Evolutionary conservation across 2,888 invertebrate genomes (phyloP), one percentile per base, ranked within the genome.

Genomic region (Pherbina coryleti): DNA sequence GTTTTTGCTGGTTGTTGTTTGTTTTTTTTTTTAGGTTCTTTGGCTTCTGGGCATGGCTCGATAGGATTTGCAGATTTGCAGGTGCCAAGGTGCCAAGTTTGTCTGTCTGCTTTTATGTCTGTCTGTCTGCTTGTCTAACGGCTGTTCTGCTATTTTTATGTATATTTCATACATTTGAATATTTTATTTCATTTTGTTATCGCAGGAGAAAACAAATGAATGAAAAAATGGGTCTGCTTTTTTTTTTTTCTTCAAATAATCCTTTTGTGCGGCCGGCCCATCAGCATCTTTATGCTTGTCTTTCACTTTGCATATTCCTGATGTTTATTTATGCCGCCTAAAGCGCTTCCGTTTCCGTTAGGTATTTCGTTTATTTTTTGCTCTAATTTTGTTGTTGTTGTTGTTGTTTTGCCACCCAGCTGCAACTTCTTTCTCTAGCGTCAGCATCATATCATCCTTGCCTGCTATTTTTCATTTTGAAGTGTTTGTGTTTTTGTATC

Each of bases 271-370:
- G 55, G 22, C 22, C 57, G 34, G 25, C 72, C n/a, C 55, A 57
- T 71, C 57, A 25, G 49, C 51, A 25, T 69, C 51, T 17, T 72
- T 60, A 60, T 53, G 11, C 11, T 37, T 60, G 34, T 75, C 75
- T 19, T 17, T 67, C 44, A 25, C 60, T 76, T 69, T 37, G 57
- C 75, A 67, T 64, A 64, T 74, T 57, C 19, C 31, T 25, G 74
- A 55, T 74, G 60, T 76, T 49, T 76, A 70, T 62, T 76, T 76
- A 76, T 62, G 70, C 75, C 69, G 70, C 76, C 70, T 37, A n/a
- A 44, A 70, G 70, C 51, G 22, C 49, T 51, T 62, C 62, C 76
- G 49, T 51, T 76, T 76, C 49, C 67, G 66, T 5, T 22, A 11
- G 4, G 44, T 55, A 11, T 44, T 44, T 44, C 17, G 19, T 71